phyloP scores from a whole-genome alignment of 2,113 vertebrate genomes.

The Anhinga anhinga region DNA sequence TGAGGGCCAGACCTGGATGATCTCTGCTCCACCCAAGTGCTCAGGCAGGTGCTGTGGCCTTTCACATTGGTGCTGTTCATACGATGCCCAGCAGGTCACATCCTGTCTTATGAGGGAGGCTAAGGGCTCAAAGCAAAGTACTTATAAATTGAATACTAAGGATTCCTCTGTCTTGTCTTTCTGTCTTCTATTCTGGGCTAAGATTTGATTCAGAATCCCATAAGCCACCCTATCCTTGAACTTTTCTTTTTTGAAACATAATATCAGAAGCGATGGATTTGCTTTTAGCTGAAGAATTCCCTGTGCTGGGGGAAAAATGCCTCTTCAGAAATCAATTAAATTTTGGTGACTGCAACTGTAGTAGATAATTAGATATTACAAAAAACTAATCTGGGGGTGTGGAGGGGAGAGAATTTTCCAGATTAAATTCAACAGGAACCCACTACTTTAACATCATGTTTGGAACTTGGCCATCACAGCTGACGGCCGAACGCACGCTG shows the following conservation, averaged over 20 bases:
- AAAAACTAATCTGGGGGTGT: neutral
- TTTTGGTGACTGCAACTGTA: neutral
- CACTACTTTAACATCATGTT: neutral
- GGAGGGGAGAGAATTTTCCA: neutral
- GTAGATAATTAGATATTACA: slow-evolving; percentile 6
- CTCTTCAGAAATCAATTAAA: neutral
- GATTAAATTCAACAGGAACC: neutral
- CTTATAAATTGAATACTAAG: neutral
- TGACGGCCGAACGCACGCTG: neutral
- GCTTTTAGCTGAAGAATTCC: neutral
- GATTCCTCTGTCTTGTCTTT: neutral
- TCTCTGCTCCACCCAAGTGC: neutral
- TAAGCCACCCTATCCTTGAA: neutral
- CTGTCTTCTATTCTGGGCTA: neutral
- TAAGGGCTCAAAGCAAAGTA: neutral
- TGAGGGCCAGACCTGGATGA: neutral
- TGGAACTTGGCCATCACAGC: neutral
- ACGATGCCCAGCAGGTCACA: neutral
- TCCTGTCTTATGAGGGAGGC: neutral
- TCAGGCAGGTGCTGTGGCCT: neutral
- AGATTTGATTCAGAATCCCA: neutral
- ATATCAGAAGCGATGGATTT: neutral
- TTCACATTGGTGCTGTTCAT: neutral
- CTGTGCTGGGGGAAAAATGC: neutral
- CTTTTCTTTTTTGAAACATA: neutral